Percentiles rank a stretch among this genome's conserved stretches.
Evolutionary conservation across 2,888 invertebrate genomes (phyloP).

Genomic region (Dexiosoma caninum): DNA sequence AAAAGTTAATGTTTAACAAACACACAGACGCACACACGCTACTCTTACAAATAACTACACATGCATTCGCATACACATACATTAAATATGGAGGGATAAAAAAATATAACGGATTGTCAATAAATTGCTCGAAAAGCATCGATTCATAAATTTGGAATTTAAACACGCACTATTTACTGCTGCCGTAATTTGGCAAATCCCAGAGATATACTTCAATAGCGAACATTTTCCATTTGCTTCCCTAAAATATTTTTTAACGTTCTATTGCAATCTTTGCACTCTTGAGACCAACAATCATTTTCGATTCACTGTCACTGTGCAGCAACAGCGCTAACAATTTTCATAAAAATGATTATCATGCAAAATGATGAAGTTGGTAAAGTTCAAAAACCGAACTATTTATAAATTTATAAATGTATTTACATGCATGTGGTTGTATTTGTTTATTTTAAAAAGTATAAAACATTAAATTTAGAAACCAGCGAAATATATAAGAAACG

Average conservation of each 20-base stretch:
- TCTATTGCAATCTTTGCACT: neutral
- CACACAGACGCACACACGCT: neutral
- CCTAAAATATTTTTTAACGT: neutral
- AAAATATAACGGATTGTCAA: neutral
- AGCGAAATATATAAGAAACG: too few relatives aligned
- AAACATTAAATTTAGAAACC: too few relatives aligned
- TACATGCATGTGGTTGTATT: constrained; percentile 39
- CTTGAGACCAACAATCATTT: neutral
- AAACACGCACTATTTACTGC: neutral
- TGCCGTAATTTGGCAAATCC: neutral
- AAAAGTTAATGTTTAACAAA: constrained; percentile 9
- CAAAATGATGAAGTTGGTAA: constrained; percentile 22
- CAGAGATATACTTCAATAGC: too few relatives aligned
- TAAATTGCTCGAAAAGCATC: neutral
- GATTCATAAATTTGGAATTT: neutral
- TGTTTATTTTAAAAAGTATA: constrained; percentile 3
- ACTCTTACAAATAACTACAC: neutral
- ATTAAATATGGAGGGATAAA: constrained; percentile 1
- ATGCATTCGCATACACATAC: neutral
- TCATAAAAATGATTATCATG: constrained; percentile 13
- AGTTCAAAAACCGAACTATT: constrained; percentile 29
- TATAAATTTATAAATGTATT: neutral
- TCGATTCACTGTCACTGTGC: neutral
- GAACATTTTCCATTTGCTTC: neutral
- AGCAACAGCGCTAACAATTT: neutral